Evolutionary conservation across 2,113 vertebrate species (phyloP), one percentile per base, ranked within the genome.

Genomic region (Oceanodroma tethys): DNA sequence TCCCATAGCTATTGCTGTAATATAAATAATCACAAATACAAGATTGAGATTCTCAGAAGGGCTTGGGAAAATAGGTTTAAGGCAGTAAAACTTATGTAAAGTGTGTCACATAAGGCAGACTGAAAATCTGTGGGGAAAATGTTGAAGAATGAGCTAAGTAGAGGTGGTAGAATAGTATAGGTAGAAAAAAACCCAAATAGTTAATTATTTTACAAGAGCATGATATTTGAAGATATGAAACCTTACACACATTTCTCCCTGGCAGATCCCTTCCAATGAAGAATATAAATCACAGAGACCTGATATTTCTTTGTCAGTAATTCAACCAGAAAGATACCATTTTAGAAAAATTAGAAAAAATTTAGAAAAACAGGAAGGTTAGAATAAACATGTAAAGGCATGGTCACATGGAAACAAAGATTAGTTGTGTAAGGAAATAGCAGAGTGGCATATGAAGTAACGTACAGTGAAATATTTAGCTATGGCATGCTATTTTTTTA

Each of bases 21-120:
- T 93, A 96, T 78, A 93, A 95, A 95, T 88, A 95, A 94, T 94
- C 71, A 91, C 30, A 84, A 92, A 95, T 53, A 95, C 68, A 79
- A 92, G 88, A 90, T 38, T 84, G 81, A 60, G 30, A 84, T 91
- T 91, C 86, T 94, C 80, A 58, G 86, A 95, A 97, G 45, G n/a
- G 43, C 36, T 88, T 84, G 60, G 25, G 56, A 93, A 95, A 89
- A 89, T 68, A 79, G 25, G 47, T 89, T 92, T 89, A 94, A 90
- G 58, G 71, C 40, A 76, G 47, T 56, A 80, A 93, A 93, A 88
- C 30, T 70, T 80, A 93, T 36, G 74, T 86, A 93, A 94, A 93
- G 84, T 50, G 60, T 62, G 32, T 71, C 36, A 82, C 74, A 88
- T 43, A 90, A 93, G 48, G 34, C 10, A 94, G 65, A 80, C 30